These are phyloP conservation scores for Paratrypauchen microcephalus DNA, from an alignment of 2,797 vertebrate species.

Conservation along the genomic window DNA sequence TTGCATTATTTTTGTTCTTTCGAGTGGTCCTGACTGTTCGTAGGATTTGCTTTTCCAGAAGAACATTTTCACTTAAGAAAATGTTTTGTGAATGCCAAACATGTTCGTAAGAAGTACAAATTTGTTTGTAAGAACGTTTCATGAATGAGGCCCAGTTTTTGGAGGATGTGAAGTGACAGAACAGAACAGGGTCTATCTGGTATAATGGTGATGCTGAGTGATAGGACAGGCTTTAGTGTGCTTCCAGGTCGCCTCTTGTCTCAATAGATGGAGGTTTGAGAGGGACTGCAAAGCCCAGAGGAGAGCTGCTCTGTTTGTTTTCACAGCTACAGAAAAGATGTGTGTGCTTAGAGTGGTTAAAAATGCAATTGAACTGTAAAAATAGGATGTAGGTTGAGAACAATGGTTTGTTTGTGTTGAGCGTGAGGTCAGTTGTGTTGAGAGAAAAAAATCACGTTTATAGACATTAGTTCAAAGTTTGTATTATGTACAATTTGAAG, in stretches of 20 bases:
- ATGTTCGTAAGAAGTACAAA: too few species aligned
- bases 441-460: background rate
- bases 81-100: too few species aligned
- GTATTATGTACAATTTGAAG: too few species aligned
- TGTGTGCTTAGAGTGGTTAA: slow-evolving; percentile 25
- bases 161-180: slow-evolving; percentile 39
- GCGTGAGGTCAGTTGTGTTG: slow-evolving; percentile 1
- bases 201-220: slow-evolving; percentile 41
- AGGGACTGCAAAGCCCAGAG: slow-evolving; percentile 49
- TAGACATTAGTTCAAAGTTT: background rate
- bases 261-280: slow-evolving; percentile 56
- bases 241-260: slow-evolving; percentile 61
- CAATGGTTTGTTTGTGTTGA: slow-evolving; percentile 43
- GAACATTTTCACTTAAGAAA: too few species aligned
- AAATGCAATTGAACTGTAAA: slow-evolving; percentile 32
- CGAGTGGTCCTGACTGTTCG: too few species aligned
- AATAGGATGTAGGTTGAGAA: slow-evolving; percentile 54
- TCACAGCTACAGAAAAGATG: slow-evolving; percentile 27
- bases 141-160: background rate
- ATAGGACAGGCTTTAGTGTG: slow-evolving; percentile 47
- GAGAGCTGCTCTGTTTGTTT: slow-evolving; percentile 60
- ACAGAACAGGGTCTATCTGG: slow-evolving; percentile 21
- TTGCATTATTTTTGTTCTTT: too few species aligned
- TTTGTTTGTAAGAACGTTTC: too few species aligned
- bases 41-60: too few species aligned